phyloP scores from a whole-genome alignment of 2,113 vertebrate genomes.

The Cololabis saira region DNA sequence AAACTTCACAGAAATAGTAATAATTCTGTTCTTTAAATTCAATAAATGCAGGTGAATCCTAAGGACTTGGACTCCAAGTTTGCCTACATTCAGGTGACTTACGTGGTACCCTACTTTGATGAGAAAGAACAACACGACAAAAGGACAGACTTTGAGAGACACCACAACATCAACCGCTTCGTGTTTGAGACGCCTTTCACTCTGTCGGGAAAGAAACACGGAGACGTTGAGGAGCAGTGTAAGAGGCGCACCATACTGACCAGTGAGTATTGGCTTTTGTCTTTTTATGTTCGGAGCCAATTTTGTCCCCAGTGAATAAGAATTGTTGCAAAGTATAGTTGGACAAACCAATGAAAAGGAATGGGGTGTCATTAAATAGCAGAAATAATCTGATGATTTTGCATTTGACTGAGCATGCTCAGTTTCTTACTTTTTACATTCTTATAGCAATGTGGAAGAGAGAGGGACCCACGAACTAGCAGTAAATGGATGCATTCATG shows the following conservation, averaged over 20 bases:
- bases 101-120: slow-evolving; percentile 94
- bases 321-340: too few relatives aligned
- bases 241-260: slow-evolving; percentile 94
- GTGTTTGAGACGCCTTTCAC: slow-evolving; percentile 98
- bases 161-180: slow-evolving; percentile 96
- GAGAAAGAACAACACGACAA: slow-evolving; percentile 93
- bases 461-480: too few relatives aligned
- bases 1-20: background rate
- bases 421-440: too few relatives aligned
- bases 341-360: too few relatives aligned
- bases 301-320: too few relatives aligned
- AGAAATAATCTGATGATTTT: too few relatives aligned
- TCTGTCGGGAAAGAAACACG: slow-evolving; percentile 93
- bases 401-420: too few relatives aligned
- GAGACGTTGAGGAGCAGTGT: slow-evolving; percentile 97
- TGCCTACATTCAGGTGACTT: slow-evolving; percentile 98
- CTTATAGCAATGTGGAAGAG: too few relatives aligned
- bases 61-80: slow-evolving; percentile 96
- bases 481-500: too few relatives aligned
- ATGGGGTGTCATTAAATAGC: too few relatives aligned
- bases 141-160: slow-evolving; percentile 93
- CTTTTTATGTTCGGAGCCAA: background rate
- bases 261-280: slow-evolving; percentile 76
- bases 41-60: slow-evolving; percentile 88
- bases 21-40: background rate